Conservation (phyloP, 2,113 vertebrate genomes). For the Merops nubicus region DNA sequence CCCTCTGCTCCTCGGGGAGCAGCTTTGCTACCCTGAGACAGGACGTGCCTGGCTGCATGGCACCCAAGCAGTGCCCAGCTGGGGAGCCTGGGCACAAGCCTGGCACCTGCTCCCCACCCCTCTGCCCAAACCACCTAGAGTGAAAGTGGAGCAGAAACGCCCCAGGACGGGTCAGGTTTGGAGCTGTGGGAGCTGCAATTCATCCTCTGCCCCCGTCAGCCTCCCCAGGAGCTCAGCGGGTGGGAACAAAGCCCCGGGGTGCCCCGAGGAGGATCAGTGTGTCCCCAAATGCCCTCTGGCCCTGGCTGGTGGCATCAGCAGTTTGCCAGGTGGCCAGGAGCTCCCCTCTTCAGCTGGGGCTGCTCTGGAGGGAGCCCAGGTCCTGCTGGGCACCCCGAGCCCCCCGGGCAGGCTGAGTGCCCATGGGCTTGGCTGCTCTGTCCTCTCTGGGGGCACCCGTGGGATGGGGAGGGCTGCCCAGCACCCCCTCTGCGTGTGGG, state of each 20-base stretch:
- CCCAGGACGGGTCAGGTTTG: not conserved
- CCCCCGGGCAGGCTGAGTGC: too few relatives aligned
- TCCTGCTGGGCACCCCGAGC: too few relatives aligned
- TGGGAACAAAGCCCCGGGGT: rapidly evolving
- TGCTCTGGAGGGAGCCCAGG: too few relatives aligned
- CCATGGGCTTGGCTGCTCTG: rapidly evolving
- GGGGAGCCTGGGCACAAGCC: not conserved
- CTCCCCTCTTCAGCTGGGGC: too few relatives aligned
- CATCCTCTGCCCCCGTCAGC: not conserved
- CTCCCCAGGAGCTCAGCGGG: not conserved
- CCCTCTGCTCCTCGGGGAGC: not conserved
- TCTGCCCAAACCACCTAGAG: not conserved
- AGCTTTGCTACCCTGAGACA: not conserved
- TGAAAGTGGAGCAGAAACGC: not conserved
- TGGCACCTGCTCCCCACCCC: not conserved
- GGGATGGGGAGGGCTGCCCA: rapidly evolving
- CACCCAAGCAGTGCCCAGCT: not conserved
- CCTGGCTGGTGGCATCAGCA: not conserved
- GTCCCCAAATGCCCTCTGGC: slow-evolving; percentile 13
- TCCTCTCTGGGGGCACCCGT: too few relatives aligned
- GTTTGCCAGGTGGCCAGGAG: not conserved
- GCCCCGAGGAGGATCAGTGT: not conserved
- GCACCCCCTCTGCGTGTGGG: rapidly evolving
- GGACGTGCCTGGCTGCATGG: rapidly evolving
- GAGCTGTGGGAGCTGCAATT: not conserved